phyloP scores from a whole-genome alignment of 2,888 invertebrate genomes.

The Muschampia plurimacula region DNA sequence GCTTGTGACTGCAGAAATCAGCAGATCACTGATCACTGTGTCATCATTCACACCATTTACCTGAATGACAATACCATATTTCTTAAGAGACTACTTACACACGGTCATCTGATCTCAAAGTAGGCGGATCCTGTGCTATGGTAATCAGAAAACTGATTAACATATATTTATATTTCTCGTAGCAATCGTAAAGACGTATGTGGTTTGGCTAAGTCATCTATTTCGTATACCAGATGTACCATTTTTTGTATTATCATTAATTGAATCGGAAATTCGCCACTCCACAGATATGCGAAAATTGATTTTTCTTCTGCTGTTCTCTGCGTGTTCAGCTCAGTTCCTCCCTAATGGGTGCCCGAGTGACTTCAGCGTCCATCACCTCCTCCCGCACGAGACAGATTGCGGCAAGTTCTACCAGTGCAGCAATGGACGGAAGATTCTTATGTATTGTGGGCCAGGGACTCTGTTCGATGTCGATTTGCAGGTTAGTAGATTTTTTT shows the following conservation, averaged over 20 bases:
- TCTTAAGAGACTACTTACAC: too few relatives aligned
- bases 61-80: too few relatives aligned
- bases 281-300: conserved; percentile 53
- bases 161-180: too few relatives aligned
- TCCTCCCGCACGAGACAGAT: conserved; percentile 53
- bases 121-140: too few relatives aligned
- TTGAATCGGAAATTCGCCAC: not conserved
- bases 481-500: conserved; percentile 51
- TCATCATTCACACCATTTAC: not conserved
- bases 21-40: too few relatives aligned
- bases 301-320: conserved; percentile 49
- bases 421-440: conserved; percentile 43
- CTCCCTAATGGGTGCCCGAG: conserved; percentile 59
- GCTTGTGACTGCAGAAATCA: too few relatives aligned
- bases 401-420: conserved; percentile 46
- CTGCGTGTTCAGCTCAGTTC: conserved; percentile 59
- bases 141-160: too few relatives aligned
- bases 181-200: too few relatives aligned
- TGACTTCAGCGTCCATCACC: conserved; percentile 50
- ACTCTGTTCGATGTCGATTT: conserved; percentile 55
- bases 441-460: conserved; percentile 53
- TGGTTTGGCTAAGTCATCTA: too few relatives aligned
- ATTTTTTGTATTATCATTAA: too few relatives aligned
- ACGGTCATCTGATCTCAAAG: too few relatives aligned
- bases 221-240: too few relatives aligned